Evolutionary conservation across 2,113 vertebrate species (phyloP).

Genomic region (Chloropsis hardwickii): DNA sequence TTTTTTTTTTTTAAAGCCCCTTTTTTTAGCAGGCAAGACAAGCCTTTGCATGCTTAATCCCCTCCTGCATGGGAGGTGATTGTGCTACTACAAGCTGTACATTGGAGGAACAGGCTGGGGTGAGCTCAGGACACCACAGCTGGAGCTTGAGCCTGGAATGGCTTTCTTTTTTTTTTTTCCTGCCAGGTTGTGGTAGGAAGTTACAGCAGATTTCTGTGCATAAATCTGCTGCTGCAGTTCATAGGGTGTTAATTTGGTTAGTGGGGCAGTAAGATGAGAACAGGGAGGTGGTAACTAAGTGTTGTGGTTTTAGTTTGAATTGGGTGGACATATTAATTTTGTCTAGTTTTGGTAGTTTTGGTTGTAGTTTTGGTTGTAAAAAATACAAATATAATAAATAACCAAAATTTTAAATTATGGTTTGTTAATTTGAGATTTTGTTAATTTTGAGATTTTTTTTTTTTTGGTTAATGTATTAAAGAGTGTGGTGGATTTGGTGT

Average conservation of each 20-base stretch:
- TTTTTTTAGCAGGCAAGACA: not conserved
- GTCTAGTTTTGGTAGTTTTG: no score
- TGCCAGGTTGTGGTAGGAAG: not conserved
- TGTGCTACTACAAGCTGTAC: not conserved
- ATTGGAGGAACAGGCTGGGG: not conserved
- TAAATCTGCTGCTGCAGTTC: not conserved
- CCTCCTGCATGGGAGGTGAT: not conserved
- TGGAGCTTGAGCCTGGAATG: not conserved
- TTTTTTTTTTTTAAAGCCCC: accelerated
- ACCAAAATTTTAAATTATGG: no score
- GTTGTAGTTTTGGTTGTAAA: no score
- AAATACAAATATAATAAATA: no score
- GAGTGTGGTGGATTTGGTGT: no score
- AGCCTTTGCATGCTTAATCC: not conserved
- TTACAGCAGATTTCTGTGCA: not conserved
- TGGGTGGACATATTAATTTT: no score
- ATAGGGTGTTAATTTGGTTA: not conserved
- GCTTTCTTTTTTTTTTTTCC: not conserved
- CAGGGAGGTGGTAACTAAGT: not conserved
- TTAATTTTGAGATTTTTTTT: no score
- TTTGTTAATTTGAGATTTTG: no score
- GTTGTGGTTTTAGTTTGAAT: no score
- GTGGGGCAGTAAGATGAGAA: not conserved
- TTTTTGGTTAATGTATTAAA: no score
- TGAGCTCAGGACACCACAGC: not conserved